phyloP scores from a whole-genome alignment of 2,797 vertebrate genomes.

The Mormyrus proboscirostris region DNA sequence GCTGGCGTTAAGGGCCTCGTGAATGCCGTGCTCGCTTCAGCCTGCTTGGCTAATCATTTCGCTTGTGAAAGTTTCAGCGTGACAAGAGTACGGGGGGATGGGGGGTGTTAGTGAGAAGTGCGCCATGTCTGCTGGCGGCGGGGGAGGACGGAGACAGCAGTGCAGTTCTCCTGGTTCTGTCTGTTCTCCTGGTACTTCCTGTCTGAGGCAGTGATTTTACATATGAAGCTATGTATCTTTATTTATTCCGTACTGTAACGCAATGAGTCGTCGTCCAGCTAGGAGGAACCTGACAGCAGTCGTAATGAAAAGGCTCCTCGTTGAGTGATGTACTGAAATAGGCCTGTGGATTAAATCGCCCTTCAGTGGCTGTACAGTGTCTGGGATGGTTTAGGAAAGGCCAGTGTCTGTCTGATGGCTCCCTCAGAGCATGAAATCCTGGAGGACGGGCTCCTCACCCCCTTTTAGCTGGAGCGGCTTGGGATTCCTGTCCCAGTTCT shows the following conservation, averaged over 20 bases:
- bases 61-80: background rate
- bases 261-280: background rate
- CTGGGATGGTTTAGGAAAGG: background rate
- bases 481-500: conserved; percentile 15
- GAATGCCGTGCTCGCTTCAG: background rate
- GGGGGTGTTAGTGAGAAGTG: background rate
- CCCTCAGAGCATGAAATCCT: background rate
- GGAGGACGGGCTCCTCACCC: background rate
- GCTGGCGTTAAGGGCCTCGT: background rate
- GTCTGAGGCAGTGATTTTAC: background rate
- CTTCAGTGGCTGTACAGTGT: background rate
- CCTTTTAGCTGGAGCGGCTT: background rate
- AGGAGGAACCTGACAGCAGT: background rate
- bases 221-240: background rate
- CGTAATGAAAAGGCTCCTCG: background rate
- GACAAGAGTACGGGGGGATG: background rate
- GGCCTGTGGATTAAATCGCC: background rate
- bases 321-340: background rate
- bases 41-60: background rate
- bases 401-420: background rate
- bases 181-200: no score
- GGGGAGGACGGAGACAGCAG: background rate
- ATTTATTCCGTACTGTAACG: background rate
- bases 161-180: background rate
- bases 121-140: background rate